Evolutionary conservation across 2,888 invertebrate species (phyloP), one percentile per base, ranked within the genome.

Genomic region (Ligdia adustata): DNA sequence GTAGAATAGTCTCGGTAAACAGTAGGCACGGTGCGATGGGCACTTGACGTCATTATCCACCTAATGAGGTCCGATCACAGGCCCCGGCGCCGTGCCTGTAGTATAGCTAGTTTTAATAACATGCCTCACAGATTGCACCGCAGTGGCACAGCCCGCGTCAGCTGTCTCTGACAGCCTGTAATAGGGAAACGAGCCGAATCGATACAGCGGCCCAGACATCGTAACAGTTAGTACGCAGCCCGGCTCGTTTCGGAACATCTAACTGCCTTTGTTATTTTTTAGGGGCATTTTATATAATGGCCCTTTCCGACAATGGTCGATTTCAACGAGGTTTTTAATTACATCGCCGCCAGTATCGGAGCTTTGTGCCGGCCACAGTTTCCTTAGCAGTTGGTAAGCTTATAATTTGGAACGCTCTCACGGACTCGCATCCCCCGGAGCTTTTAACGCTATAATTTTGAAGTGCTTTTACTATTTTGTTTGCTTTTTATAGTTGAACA

Each of bases 131-230:
- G 22, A 18, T 6, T 12, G n/a, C n/a, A n/a, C 22, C 12, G 11
- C 29, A 22, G 15, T 1, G 9, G 15, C 3, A 7, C n/a, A n/a
- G 27, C 9, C 15, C 14, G 41, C 70, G 75, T 67, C 79, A 69
- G 64, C 75, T 79, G 80, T 66, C 40, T 13, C 43, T 62, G 79
- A 75, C 75, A 63, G 70, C 64, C 52, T 51, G 52, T 66, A 66
- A 74, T 72, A 69, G 67, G 69, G 75, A 75, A 75, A 66, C 56
- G 55, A 58, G 63, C 60, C 53, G 61, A 67, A 68, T 71, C 71
- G 66, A 70, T 72, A 62, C 62, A 63, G 15, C 9, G n/a, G n/a
- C 29, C 15, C 4, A 16, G 31, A 9, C 3, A 0, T 0, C 5
- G 2, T 6, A 31, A 9, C 31, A 16, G 31, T 31, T 14, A 15